These are phyloP conservation scores for Aporophyla nigra DNA, from an alignment of 2,888 invertebrate species.

Conservation along the genomic window DNA sequence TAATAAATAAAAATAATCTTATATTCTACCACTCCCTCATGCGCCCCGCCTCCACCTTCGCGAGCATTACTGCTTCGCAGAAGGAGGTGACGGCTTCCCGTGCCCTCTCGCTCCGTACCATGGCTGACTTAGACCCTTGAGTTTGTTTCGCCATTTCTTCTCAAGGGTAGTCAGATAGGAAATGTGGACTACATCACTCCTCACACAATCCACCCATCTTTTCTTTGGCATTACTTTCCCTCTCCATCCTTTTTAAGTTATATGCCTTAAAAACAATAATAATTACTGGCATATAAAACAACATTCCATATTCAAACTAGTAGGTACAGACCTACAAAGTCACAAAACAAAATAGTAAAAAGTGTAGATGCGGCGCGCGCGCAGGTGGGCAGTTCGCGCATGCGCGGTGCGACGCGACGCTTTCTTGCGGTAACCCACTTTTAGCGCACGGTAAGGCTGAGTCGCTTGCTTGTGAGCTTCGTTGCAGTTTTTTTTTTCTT, in stretches of 20 bases:
- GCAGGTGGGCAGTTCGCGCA: constrained; percentile 73
- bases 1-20: too few relatives aligned
- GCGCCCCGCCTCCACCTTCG: too few relatives aligned
- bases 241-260: background rate
- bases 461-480: constrained; percentile 61
- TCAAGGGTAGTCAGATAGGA: too few relatives aligned
- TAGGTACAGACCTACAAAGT: constrained; percentile 37
- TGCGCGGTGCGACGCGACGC: constrained; percentile 74
- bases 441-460: constrained; percentile 74
- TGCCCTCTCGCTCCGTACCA: too few relatives aligned
- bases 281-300: background rate
- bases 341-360: constrained; percentile 52
- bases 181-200: too few relatives aligned
- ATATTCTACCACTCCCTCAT: too few relatives aligned
- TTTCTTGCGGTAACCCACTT: constrained; percentile 88
- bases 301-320: constrained; percentile 39
- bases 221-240: too few relatives aligned
- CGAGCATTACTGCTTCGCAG: too few relatives aligned
- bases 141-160: too few relatives aligned
- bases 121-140: too few relatives aligned
- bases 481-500: background rate
- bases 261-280: background rate
- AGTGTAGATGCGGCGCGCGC: constrained; percentile 42
- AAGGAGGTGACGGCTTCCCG: too few relatives aligned
- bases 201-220: too few relatives aligned